Percentiles rank a stretch among this genome's conserved stretches.
Conservation (phyloP, 2,888 invertebrate species). For the Pegoplata infirma region DNA sequence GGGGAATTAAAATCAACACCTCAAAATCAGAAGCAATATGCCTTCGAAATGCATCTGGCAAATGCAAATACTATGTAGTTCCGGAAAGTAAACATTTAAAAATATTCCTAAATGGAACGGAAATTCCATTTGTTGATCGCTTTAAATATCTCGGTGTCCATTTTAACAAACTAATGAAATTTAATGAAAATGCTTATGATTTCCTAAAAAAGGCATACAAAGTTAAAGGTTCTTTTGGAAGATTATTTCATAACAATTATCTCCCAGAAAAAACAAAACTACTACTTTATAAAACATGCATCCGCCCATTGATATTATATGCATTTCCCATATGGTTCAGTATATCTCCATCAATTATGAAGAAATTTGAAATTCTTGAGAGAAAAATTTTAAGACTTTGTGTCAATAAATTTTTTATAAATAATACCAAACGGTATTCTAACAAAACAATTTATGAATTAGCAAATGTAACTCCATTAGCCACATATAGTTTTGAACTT, state of each 20-base stretch:
- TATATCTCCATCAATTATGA: not conserved
- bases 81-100: too few relatives aligned
- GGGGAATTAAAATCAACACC: too few relatives aligned
- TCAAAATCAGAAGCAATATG: too few relatives aligned
- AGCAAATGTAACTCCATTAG: not conserved
- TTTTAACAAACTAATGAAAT: too few relatives aligned
- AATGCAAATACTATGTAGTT: too few relatives aligned
- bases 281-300: not conserved
- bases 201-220: too few relatives aligned
- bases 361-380: not conserved
- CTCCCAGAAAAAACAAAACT: not conserved
- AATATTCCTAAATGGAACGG: too few relatives aligned
- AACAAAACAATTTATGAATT: not conserved
- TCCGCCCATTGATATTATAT: not conserved
- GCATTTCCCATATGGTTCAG: conserved; percentile 18
- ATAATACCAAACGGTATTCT: not conserved
- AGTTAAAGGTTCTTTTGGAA: too few relatives aligned
- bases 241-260: not conserved
- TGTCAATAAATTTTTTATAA: not conserved
- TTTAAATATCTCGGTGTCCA: too few relatives aligned
- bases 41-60: too few relatives aligned
- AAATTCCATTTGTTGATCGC: too few relatives aligned
- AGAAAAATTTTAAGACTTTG: conserved; percentile 6
- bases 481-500: not conserved
- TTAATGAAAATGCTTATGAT: too few relatives aligned